A percentile compares a stretch with the other conserved stretches of the same genome.
Conservation (phyloP, 2,113 vertebrate species). For the Sterrhoptilus dennistouni region DNA sequence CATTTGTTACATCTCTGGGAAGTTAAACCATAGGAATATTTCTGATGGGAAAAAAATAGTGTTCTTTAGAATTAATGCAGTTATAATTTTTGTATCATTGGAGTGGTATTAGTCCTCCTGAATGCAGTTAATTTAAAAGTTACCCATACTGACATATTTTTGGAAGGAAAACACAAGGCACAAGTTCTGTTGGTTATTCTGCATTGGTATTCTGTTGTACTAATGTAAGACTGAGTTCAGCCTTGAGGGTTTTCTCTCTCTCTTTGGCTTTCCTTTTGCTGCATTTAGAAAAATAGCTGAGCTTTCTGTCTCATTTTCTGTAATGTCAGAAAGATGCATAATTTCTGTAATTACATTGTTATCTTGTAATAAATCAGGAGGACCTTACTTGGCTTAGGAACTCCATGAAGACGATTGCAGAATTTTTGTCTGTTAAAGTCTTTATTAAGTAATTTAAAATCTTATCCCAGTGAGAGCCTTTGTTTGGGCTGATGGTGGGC, state of each 20-base stretch:
- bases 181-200: not conserved
- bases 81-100: not conserved
- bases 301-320: not conserved
- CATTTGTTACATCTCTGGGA: not conserved
- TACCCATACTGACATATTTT: not conserved
- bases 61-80: not conserved
- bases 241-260: not conserved
- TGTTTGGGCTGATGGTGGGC: not conserved
- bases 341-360: constrained; percentile 15
- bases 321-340: constrained; percentile 6
- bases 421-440: not conserved
- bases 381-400: not conserved
- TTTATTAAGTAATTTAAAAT: constrained; percentile 37
- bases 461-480: not conserved
- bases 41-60: not conserved
- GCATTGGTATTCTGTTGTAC: not conserved
- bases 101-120: not conserved
- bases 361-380: not conserved
- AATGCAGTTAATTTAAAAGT: not conserved
- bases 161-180: not conserved
- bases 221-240: not conserved
- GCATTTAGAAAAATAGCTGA: not conserved
- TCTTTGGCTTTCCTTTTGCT: not conserved
- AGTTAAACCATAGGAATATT: not conserved
- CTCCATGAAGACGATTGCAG: not conserved